Evolutionary conservation across 2,113 vertebrate genomes (phyloP), one percentile per base, ranked within the genome.

Genomic region (Microtus oregoni): DNA sequence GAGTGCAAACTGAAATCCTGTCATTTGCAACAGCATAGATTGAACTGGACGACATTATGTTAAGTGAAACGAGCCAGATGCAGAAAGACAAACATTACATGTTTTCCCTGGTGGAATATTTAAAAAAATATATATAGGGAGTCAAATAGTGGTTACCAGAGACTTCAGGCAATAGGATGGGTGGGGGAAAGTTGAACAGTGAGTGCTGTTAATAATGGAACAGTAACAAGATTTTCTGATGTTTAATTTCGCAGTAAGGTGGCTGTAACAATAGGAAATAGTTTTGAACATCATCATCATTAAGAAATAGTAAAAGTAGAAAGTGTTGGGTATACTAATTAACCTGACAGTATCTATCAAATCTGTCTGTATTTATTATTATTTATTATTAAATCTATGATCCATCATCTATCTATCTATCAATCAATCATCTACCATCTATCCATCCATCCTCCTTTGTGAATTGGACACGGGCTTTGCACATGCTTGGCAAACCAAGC

Each of bases 11-110:
- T 77, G 86, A 82, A 75, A 75, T 82, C 41, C 67, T 89, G 86
- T 90, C 78, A 89, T 35, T 65, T 94, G 78, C 47, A 72, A 52
- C 35, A 44, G 50, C 63, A 32, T 58, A 9, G 70, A 67, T 68
- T 88, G 78, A 75, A 30, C 68, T 55, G 47, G 44, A 85, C 61
- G 79, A 94, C 79, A 85, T 85, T 44, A 76, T 75, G 88, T 77
- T 44, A 94, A 47, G 47, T 76, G 78, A 90, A 83, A 83, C 55
- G 47, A 90, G 68, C 86, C 93, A 75, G 86, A 87, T 47, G 41
- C 55, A 38, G 41, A 81, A 82, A 82, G 77, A 82, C 44, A 89
- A 82, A n/a, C 86, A 81, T 41, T 50, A 41, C 32, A 30, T 89
- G 92, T 26, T 50, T 89, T 89, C 78, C 38, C 77, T 89, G 35